Base-by-base conservation (phyloP, 1,140 invertebrate species). In the Eubasilissa regina region DNA sequence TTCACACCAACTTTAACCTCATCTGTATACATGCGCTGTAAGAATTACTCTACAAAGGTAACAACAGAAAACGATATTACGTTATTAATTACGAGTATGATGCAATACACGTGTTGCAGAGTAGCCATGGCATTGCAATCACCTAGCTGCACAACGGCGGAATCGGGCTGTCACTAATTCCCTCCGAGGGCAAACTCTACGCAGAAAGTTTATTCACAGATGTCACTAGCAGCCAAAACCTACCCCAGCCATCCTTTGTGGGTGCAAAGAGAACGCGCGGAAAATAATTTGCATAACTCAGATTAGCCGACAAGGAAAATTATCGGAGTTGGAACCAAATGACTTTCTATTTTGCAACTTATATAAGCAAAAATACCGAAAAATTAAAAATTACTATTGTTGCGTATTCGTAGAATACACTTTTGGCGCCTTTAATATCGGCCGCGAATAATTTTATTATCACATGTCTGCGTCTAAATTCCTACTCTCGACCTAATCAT, bases 101-200 rank as follows among this genome's bases (percentile, higher is more conserved):
- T 43, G 35, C 13, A 66, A 43, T 7, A 3, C 35, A 10, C 17
- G 7, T 21, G 13, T n/a, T 35, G 62, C 35, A 66, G 48, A n/a
- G 11, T 51, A 3, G 35, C 35, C 62, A 35, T 6, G 25, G 25
- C 19, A 66, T 66, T 35, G 62, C 62, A 66, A 35, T 43, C 58
- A 3, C 12, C 58, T 62, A n/a, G 12, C 13, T 35, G 11, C 62
- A 6, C n/a, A 35, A 6, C 25, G 25, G 25, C 25, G 13, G 44
- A 47, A 75, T 62, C 56, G 35, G 43, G 62, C 15, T 62, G 73
- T 75, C 73, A 75, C 73, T 62, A 75, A 60, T 75, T 62, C 53
- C 9, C 55, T 21, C 48, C 15, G 35, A 43, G 60, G 60, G n/a
- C 21, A 43, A 47, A 68, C 43, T 68, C 66, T 15, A 35, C 60